Conservation (phyloP, 2,797 vertebrate species). For the Percopsis omiscomaycus region DNA sequence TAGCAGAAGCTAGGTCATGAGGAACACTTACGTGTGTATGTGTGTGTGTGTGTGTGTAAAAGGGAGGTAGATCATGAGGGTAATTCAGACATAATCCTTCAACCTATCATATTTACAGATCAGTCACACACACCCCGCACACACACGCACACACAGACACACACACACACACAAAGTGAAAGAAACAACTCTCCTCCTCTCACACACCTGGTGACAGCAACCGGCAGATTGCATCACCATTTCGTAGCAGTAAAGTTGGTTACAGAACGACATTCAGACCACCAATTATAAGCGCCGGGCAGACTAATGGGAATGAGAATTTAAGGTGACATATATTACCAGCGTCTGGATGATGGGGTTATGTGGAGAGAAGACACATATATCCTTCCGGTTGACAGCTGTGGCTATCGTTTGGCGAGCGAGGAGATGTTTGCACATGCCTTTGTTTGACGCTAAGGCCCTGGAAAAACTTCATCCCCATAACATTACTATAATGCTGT, state of each 20-base stretch:
- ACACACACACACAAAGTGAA: constrained; percentile 3
- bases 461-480: too few species aligned
- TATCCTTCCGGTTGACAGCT: too few species aligned
- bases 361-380: too few species aligned
- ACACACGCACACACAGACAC: constrained; percentile 4
- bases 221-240: constrained; percentile 59
- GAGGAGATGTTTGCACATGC: too few species aligned
- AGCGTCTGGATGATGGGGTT: constrained; percentile 27
- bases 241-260: constrained; percentile 36
- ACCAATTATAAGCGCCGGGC: constrained; percentile 41
- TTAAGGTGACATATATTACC: constrained; percentile 46
- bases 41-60: constrained; percentile 30
- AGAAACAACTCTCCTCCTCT: not conserved
- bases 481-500: too few species aligned
- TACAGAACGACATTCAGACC: constrained; percentile 36
- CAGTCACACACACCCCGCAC: constrained; percentile 15
- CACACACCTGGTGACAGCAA: constrained; percentile 5
- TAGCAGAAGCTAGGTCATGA: too few species aligned
- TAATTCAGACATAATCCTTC: constrained; percentile 30
- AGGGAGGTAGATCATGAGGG: constrained; percentile 22
- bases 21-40: constrained; percentile 15
- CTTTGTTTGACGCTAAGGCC: too few species aligned
- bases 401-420: too few species aligned
- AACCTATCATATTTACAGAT: constrained; percentile 22
- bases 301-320: constrained; percentile 60